Evolutionary conservation across 2,888 invertebrate genomes (phyloP).

Genomic region (Polietes domitor): DNA sequence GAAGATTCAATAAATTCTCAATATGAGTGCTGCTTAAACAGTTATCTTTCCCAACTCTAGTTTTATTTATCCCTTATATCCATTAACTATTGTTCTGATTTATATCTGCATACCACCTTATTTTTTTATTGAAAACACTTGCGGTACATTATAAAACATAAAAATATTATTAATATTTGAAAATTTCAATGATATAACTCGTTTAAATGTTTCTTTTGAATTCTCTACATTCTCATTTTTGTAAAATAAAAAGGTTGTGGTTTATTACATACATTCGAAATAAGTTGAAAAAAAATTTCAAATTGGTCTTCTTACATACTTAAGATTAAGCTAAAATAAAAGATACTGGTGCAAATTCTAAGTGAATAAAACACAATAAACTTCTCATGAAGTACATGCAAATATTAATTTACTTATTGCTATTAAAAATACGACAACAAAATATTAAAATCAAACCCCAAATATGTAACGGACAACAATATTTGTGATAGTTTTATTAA

Average conservation of each 20-base stretch:
- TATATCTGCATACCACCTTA: no score
- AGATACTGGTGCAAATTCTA: conserved; percentile 19
- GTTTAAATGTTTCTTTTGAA: not conserved
- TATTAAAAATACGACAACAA: conserved; percentile 9
- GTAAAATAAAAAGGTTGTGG: conserved; percentile 7
- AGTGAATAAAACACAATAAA: conserved; percentile 17
- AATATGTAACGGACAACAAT: conserved; percentile 29
- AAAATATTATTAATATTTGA: no score
- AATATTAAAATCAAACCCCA: not conserved
- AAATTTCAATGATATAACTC: no score
- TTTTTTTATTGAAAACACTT: no score
- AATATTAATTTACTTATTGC: not conserved
- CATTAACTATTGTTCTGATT: no score
- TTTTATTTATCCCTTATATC: no score
- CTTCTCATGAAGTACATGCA: not conserved
- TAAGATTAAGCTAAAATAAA: not conserved
- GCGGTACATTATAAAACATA: no score
- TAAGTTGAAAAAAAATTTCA: not conserved
- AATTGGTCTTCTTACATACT: not conserved
- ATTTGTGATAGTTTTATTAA: conserved; percentile 39
- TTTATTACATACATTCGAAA: not conserved
- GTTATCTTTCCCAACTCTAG: no score
- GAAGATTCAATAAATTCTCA: no score
- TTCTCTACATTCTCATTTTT: not conserved
- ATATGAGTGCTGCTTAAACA: no score